These are phyloP conservation scores for Mesorhabditis spiculigera DNA, from an alignment of 2,888 invertebrate species.

Conservation along the genomic window DNA sequence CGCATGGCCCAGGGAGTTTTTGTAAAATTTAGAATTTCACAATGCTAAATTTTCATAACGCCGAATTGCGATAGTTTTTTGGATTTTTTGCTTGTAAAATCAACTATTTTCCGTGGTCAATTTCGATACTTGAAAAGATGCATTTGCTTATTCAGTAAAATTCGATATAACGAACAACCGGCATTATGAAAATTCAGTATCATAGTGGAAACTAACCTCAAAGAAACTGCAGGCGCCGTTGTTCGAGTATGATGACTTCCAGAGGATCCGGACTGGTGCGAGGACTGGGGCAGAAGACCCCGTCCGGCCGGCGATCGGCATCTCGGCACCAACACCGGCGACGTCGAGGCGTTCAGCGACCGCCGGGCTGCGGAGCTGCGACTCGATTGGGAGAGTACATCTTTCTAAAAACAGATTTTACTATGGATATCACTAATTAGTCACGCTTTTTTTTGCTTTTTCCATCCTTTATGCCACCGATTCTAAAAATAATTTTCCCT, in stretches of 20 bases:
- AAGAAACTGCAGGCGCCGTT: conserved; percentile 21
- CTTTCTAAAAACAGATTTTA: conserved; percentile 26
- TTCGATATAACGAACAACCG: no score
- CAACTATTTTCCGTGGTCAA: not conserved
- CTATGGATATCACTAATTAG: no score
- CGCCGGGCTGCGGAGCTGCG: conserved; percentile 25
- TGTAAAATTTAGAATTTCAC: no score
- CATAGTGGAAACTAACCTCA: conserved; percentile 16
- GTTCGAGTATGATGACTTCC: conserved; percentile 6
- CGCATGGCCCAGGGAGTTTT: not conserved
- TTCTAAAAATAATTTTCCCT: no score
- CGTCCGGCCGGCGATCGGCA: conserved; percentile 32
- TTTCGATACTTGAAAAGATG: not conserved
- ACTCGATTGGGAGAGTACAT: conserved; percentile 23
- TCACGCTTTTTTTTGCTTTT: no score
- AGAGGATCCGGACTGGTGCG: conserved; percentile 6
- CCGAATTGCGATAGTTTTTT: not conserved
- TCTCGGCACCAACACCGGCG: conserved; percentile 37
- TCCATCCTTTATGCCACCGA: no score
- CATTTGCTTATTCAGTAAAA: not conserved
- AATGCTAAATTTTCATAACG: no score
- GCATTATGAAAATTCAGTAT: not conserved
- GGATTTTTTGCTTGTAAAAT: not conserved
- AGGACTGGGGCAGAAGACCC: conserved; percentile 25
- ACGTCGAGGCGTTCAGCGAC: conserved; percentile 38